Conservation (phyloP, 2,113 vertebrate species). For the Limanda limanda region DNA sequence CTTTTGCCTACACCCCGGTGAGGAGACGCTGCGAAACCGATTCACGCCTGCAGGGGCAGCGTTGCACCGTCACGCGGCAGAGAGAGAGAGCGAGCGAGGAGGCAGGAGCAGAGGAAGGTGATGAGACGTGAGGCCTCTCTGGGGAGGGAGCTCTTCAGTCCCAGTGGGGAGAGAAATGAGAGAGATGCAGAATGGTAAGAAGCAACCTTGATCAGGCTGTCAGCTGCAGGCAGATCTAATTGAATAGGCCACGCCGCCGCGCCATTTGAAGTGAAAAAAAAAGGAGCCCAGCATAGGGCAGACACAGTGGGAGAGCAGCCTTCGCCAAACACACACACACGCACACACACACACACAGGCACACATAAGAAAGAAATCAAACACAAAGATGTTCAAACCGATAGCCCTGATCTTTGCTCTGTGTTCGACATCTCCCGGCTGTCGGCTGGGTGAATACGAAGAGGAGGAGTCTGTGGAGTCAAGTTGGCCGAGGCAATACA, state of each 20-base stretch:
- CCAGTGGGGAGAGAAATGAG: slow-evolving; percentile 4
- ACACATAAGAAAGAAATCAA: slow-evolving; percentile 30
- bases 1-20: not conserved
- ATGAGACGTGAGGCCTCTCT: slow-evolving; percentile 54
- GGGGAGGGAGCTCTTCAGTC: slow-evolving; percentile 44
- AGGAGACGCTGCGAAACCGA: not conserved
- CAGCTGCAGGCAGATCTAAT: slow-evolving; percentile 59
- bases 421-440: slow-evolving; percentile 7
- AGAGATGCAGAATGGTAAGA: slow-evolving; percentile 28
- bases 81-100: not conserved
- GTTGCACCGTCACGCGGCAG: slow-evolving; percentile 29
- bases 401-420: slow-evolving; percentile 39
- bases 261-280: slow-evolving; percentile 58
- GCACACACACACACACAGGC: not conserved
- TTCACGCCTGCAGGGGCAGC: slow-evolving; percentile 56
- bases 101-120: slow-evolving; percentile 29
- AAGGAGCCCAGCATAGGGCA: slow-evolving; percentile 25
- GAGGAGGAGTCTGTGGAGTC: not conserved
- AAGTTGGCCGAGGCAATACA: not conserved
- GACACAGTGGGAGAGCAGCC: slow-evolving; percentile 48
- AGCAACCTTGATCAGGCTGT: slow-evolving; percentile 51
- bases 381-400: slow-evolving; percentile 42
- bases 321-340: slow-evolving; percentile 23
- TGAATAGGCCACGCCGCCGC: slow-evolving; percentile 42
- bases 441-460: not conserved